Evolutionary conservation across 2,797 vertebrate species (phyloP).

Genomic region (Balearica regulorum): DNA sequence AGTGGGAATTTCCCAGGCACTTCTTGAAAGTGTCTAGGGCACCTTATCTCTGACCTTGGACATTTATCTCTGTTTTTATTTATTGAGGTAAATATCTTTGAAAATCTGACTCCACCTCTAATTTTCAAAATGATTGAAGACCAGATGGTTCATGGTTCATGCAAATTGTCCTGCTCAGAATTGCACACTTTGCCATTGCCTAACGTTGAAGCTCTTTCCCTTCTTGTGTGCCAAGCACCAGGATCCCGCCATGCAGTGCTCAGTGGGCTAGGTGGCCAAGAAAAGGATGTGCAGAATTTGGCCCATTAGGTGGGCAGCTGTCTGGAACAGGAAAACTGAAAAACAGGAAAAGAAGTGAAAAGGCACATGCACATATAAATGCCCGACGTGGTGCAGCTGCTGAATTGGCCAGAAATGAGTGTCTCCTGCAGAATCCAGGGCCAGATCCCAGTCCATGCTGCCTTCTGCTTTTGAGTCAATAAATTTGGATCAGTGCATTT

Average conservation of each 20-base stretch:
- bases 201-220: not conserved
- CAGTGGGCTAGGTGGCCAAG: not conserved
- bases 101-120: not conserved
- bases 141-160: not conserved
- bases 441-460: not conserved
- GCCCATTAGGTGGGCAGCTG: not conserved
- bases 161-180: not conserved
- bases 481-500: not conserved
- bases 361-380: not conserved
- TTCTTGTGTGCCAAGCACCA: not conserved
- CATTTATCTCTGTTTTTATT: not conserved
- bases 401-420: not conserved
- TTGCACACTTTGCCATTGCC: rapidly evolving
- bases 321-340: not conserved
- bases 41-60: not conserved
- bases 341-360: not conserved
- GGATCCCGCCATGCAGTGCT: not conserved
- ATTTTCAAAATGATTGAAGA: not conserved
- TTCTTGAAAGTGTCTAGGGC: not conserved
- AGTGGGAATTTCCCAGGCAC: not conserved
- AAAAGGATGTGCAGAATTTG: not conserved
- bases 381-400: not conserved
- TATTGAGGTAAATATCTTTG: not conserved
- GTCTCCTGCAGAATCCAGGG: not conserved
- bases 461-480: not conserved